Evolutionary conservation across 2,888 invertebrate genomes (phyloP), one percentile per base, ranked within the genome.

Genomic region (Nomada ferruginata): DNA sequence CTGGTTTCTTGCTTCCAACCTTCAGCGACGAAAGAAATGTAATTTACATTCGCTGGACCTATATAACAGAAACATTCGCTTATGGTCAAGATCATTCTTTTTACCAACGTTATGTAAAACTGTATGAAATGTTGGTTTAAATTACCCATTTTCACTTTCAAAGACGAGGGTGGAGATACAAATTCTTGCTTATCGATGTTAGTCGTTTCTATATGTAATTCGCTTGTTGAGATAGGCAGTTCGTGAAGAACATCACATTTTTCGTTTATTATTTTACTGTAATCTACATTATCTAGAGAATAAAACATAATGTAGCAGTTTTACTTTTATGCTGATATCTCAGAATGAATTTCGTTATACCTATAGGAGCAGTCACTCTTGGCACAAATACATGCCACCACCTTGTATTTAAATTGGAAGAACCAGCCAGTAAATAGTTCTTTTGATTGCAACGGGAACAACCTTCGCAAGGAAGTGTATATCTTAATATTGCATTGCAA

Each of bases 401-500:
- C 90, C 94, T 94, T 81, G 94, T 93, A 61, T 89, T 88, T 47
- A 72, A 63, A 68, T 78, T 84, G 5, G 66, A 26, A 44, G 87
- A 94, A 93, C 15, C 93, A 52, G 50, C n/a, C 70, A 87, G 76
- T 47, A 50, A 65, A 20, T 93, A 93, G 26, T 94, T 92, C 42
- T 94, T 92, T 83, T 94, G 94, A 79, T 95, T 93, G 91, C 98
- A 98, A 88, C 96, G 96, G 42, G 95, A 95, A 92, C 98, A 98
- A 13, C 98, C 98, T 3, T 94, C 89, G 90, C 98, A 98, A 0
- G 98, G 97, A 5, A 96, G 96, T 2, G 97, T 96, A 92, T 97
- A 98, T 79, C 95, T 95, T n/a, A 98, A 92, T 10, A 95, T 94
- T 0, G 97, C 97, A 91, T 95, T 94, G 89, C 97, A 96, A 79